Evolutionary conservation across 1,140 invertebrate genomes (phyloP).

Genomic region (Hypothenemus hampei): DNA sequence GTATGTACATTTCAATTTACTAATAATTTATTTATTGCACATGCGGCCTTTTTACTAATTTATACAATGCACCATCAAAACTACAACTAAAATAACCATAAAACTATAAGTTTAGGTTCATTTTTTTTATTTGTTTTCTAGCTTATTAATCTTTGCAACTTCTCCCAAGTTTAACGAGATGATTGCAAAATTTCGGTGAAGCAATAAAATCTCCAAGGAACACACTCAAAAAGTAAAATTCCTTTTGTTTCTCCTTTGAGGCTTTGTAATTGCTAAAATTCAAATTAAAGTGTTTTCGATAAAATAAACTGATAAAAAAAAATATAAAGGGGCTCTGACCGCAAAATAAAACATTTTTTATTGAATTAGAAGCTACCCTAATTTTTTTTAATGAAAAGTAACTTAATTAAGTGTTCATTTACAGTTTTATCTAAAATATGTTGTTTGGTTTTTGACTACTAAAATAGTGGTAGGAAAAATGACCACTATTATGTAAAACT

Average conservation of each 20-base stretch:
- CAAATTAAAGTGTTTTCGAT: too few species aligned
- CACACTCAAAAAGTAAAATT: constrained; percentile 75
- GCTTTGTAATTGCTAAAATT: constrained; percentile 72
- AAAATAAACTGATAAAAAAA: background rate
- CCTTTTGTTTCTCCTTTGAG: constrained; percentile 65
- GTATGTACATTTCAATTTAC: background rate
- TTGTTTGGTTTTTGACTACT: constrained; percentile 1
- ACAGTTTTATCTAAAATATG: constrained; percentile 12
- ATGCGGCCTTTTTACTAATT: background rate
- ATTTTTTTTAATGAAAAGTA: constrained; percentile 12
- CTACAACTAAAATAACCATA: too few species aligned
- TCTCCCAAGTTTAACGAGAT: constrained; percentile 64
- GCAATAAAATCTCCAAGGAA: constrained; percentile 77
- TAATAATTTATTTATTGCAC: background rate
- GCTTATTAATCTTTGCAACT: constrained; percentile 44
- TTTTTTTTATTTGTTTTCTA: background rate
- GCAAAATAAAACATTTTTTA: too few species aligned
- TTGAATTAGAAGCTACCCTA: too few species aligned
- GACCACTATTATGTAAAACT: constrained; percentile 8
- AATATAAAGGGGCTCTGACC: too few species aligned
- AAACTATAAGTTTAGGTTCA: too few species aligned
- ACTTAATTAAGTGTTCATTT: constrained; percentile 10
- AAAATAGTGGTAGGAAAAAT: too few species aligned
- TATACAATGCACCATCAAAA: background rate
- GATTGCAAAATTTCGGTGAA: constrained; percentile 69